phyloP scores from a whole-genome alignment of 2,888 invertebrate species.

The Muschampia plurimacula region DNA sequence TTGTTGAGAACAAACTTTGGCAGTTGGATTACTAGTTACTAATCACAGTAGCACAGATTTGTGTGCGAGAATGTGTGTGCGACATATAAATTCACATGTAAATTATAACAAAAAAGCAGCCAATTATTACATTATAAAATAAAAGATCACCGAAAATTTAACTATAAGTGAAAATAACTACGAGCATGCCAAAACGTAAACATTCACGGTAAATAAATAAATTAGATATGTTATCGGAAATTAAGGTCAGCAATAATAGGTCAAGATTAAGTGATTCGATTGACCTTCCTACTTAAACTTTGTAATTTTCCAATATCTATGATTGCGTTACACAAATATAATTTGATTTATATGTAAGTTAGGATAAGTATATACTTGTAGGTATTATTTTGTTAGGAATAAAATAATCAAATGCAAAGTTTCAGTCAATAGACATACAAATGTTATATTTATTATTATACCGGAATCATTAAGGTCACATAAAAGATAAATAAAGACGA shows the following conservation, averaged over 20 bases:
- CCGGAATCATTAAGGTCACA: no score
- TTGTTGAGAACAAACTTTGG: no score
- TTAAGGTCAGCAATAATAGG: conserved; percentile 12
- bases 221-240: not conserved
- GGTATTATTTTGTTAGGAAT: no score
- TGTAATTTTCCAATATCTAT: conserved; percentile 1
- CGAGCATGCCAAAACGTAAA: conserved; percentile 10
- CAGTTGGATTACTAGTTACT: no score
- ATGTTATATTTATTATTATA: no score
- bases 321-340: not conserved
- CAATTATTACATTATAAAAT: not conserved
- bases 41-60: no score
- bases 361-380: no score
- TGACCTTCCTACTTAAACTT: not conserved
- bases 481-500: no score
- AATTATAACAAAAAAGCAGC: not conserved
- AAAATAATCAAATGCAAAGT: no score
- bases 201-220: not conserved
- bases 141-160: not conserved
- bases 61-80: no score
- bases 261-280: not conserved
- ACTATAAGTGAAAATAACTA: not conserved
- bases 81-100: no score
- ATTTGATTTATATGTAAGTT: not conserved
- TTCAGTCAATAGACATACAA: no score